Conservation (phyloP, 2,888 invertebrate species). For the Hirtodrosophila alboralis region DNA sequence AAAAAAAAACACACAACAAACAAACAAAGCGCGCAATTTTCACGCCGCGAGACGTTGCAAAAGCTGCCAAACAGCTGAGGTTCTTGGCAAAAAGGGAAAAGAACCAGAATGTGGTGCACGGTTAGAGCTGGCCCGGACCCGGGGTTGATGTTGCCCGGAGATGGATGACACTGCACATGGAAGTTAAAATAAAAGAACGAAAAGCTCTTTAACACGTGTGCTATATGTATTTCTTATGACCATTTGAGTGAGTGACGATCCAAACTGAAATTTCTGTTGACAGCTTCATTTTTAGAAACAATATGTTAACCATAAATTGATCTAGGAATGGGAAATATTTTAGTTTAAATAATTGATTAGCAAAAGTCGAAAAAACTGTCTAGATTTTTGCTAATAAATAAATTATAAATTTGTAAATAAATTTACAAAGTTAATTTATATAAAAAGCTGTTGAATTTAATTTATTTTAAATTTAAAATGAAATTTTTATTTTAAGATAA, state of each 20-base stretch:
- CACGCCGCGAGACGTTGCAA: conserved; percentile 56
- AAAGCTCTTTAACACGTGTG: conserved; percentile 57
- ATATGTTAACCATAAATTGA: too few relatives aligned
- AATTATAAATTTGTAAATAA: too few relatives aligned
- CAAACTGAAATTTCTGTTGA: conserved; percentile 5
- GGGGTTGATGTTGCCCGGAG: too few relatives aligned
- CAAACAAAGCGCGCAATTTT: conserved; percentile 73
- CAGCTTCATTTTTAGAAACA: conserved; percentile 7
- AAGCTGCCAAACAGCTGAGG: conserved; percentile 64
- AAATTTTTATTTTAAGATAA: too few relatives aligned
- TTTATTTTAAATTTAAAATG: too few relatives aligned
- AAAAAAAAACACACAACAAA: conserved; percentile 40
- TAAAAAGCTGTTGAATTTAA: too few relatives aligned
- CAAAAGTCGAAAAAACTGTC: too few relatives aligned
- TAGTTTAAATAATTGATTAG: too few relatives aligned
- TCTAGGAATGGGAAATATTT: too few relatives aligned
- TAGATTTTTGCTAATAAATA: too few relatives aligned
- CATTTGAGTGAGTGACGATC: conserved; percentile 43
- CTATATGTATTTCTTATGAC: conserved; percentile 48
- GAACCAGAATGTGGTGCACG: conserved; percentile 10
- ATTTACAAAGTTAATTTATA: too few relatives aligned
- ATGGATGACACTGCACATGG: conserved; percentile 49
- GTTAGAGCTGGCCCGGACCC: too few relatives aligned
- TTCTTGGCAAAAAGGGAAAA: conserved; percentile 36
- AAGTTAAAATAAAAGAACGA: conserved; percentile 23